Base-by-base conservation (phyloP, 2,797 vertebrate species). In the Salmo trutta region DNA sequence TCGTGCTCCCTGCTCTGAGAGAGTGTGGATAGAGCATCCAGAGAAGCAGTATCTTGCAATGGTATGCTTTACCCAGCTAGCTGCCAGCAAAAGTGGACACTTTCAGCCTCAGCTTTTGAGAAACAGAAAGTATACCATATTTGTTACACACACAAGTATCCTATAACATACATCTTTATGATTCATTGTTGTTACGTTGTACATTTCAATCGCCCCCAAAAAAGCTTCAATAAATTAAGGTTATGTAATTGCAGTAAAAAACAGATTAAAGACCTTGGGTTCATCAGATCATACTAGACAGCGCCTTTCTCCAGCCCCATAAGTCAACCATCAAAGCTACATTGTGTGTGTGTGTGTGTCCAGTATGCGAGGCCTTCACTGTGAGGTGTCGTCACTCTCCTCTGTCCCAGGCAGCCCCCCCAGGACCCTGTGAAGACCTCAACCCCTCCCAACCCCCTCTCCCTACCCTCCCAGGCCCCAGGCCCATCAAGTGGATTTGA, bases 251-350 rank as follows among this genome's bases (percentile, higher is more conserved):
- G 82, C 75, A 83, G 81, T 83, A 85, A 87, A 87, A 91, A 86
- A 75, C 8, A 86, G 85, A 91, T 92, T 84, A 92, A 93, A 92
- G 88, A 73, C 59, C 16, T 21, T 75, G 8, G 88, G 91, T 90
- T 93, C 91, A 91, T 81, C 74, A 89, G 92, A 91, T 92, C 92
- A 89, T 79, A 74, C 80, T 80, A 82, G 87, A 83, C 16, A 79
- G 88, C 70, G 86, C 88, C 89, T 86, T 81, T 70, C 74, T 81
- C 64, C 78, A 82, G 84, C 87, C 89, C 89, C 87, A 89, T 91
- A 90, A 92, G 86, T 90, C 88, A 33, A 79, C 82, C 90, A 91
- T 92, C 91, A 91, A 91, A 92, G 88, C 41, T 47, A 47, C 2
- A 47, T 14, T 73, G 73, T 65, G 74, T 53, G 67, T 86, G 89